phyloP scores from a whole-genome alignment of 2,113 vertebrate genomes.

The Chauna torquata region DNA sequence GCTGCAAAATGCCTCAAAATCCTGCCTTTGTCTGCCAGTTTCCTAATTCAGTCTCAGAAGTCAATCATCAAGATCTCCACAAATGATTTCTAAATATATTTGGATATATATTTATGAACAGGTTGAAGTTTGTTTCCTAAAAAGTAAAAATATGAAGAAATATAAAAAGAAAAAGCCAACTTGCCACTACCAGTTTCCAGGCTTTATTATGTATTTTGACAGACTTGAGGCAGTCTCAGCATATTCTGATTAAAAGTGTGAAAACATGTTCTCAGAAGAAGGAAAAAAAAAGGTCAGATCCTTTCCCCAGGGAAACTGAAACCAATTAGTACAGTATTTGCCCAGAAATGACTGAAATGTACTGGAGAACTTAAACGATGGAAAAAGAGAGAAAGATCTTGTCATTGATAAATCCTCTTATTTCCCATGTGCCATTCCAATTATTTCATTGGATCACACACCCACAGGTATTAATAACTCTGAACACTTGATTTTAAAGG shows the following conservation, averaged over 20 bases:
- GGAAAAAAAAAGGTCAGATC: not conserved
- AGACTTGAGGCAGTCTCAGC: not conserved
- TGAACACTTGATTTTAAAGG: not conserved
- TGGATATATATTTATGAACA: not conserved
- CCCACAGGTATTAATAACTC: not conserved
- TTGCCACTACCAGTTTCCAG: not conserved
- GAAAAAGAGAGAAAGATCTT: not conserved
- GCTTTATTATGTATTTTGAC: not conserved
- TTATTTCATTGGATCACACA: not conserved
- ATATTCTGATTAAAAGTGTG: conserved; percentile 13
- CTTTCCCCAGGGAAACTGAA: not conserved
- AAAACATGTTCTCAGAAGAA: not conserved
- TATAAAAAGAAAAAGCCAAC: not conserved
- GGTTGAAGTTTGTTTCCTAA: not conserved
- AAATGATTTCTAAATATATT: not conserved
- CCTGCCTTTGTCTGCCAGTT: not conserved
- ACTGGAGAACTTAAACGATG: not conserved
- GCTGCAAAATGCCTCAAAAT: not conserved
- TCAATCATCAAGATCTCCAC: not conserved
- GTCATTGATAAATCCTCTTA: not conserved
- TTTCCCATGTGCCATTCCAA: not conserved
- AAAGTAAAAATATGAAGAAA: not conserved
- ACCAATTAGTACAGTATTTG: conserved; percentile 20
- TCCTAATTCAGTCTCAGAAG: not conserved
- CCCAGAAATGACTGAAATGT: not conserved